Conservation (phyloP, 2,888 invertebrate genomes). For the Amaurobius ferox region DNA sequence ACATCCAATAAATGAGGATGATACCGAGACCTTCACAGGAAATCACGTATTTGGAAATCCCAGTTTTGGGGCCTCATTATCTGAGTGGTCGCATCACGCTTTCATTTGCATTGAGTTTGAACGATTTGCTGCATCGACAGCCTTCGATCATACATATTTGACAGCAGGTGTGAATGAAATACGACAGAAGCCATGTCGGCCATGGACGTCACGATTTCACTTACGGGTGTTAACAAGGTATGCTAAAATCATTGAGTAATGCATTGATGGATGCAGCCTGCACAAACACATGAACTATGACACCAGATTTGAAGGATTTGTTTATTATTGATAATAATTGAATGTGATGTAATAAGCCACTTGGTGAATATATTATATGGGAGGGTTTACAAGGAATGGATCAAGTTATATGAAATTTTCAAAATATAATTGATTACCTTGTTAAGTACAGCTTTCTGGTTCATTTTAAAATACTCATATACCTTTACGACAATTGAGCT, state of each 20-base stretch:
- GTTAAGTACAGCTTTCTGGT: too few species aligned
- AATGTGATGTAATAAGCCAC: too few species aligned
- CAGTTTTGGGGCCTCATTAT: constrained; percentile 17
- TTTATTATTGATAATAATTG: too few species aligned
- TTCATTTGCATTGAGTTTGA: constrained; percentile 25
- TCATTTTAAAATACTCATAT: too few species aligned
- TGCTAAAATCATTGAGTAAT: neutral
- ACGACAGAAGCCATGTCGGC: constrained; percentile 20
- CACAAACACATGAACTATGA: neutral
- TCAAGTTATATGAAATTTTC: too few species aligned
- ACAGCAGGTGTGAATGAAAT: constrained; percentile 43
- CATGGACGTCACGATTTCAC: constrained; percentile 14
- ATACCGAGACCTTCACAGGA: neutral
- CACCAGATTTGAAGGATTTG: neutral
- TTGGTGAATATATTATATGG: too few species aligned
- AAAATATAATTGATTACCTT: too few species aligned
- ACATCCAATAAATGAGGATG: constrained; percentile 1
- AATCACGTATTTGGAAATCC: constrained; percentile 53
- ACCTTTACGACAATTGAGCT: too few species aligned
- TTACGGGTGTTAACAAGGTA: neutral
- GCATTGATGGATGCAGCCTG: neutral
- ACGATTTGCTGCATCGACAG: constrained; percentile 16
- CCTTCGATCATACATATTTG: constrained; percentile 42
- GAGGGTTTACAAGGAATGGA: too few species aligned
- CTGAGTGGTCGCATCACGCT: constrained; percentile 37